Evolutionary conservation across 2,113 vertebrate species (phyloP).

Genomic region (Pogonocichla stellata): DNA sequence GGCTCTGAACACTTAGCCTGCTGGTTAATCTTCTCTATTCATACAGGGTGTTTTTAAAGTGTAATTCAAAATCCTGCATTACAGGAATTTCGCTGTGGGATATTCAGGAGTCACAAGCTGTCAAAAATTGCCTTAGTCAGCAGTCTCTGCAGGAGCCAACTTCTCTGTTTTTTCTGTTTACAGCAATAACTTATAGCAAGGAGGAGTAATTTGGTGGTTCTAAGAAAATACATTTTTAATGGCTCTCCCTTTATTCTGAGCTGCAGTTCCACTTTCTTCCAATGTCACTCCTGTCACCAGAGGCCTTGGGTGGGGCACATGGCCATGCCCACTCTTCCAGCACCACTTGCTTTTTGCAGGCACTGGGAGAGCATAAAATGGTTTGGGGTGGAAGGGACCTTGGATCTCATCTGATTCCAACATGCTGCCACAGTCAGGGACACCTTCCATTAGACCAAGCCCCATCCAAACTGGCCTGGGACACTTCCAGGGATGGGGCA

Average conservation of each 20-base stretch:
- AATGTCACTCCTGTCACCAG: not conserved
- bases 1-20: not conserved
- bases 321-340: not conserved
- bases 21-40: slow-evolving; percentile 41
- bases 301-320: rapidly evolving
- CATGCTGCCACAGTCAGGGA: not conserved
- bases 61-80: slow-evolving; percentile 16
- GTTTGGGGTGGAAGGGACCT: not conserved
- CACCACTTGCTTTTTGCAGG: rapidly evolving
- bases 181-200: slow-evolving; percentile 12
- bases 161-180: slow-evolving; percentile 9
- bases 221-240: not conserved
- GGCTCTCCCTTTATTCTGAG: not conserved
- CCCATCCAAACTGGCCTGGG: not conserved
- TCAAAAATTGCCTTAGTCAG: slow-evolving; percentile 22
- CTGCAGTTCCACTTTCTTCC: not conserved
- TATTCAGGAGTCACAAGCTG: slow-evolving; percentile 21
- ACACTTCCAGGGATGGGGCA: not conserved
- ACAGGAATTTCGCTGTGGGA: not conserved
- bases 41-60: slow-evolving; percentile 24
- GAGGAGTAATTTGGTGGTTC: not conserved
- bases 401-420: rapidly evolving
- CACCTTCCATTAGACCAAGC: not conserved
- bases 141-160: not conserved
- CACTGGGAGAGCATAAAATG: no score